A percentile compares a stretch with the other conserved stretches of the same genome.
Conservation (phyloP, 92 coral and sea anemone species). For the Montipora capitata region DNA sequence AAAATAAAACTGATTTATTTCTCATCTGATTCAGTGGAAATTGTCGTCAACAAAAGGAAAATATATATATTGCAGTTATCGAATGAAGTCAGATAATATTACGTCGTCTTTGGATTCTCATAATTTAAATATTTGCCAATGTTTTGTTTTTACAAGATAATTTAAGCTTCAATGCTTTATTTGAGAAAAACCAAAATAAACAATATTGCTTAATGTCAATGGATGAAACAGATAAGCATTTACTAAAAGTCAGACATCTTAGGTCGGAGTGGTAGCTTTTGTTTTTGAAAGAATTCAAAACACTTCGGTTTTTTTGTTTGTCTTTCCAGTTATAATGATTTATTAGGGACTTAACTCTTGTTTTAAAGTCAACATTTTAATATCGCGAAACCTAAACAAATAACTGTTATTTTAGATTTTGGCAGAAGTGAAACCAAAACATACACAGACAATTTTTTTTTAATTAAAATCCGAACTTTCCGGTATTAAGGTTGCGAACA, state of each 20-base stretch:
- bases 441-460: neutral
- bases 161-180: slow-evolving; percentile 13
- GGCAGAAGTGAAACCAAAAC: slow-evolving; percentile 11
- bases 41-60: too few relatives aligned
- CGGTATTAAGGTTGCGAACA: neutral
- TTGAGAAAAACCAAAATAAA: neutral
- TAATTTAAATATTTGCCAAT: neutral
- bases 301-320: neutral
- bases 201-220: neutral
- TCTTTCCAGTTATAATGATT: neutral
- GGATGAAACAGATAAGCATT: neutral
- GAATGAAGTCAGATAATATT: neutral
- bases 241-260: too few relatives aligned
- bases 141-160: neutral
- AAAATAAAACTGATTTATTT: too few relatives aligned
- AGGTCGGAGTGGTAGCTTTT: neutral
- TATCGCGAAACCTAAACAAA: neutral
- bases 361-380: neutral
- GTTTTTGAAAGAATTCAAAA: neutral
- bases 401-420: neutral
- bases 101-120: neutral
- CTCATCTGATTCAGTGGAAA: too few relatives aligned
- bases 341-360: neutral
- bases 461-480: slow-evolving; percentile 4
- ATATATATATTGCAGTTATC: neutral